These are phyloP conservation scores for Drosophila lowei DNA, from an alignment of 1,140 invertebrate genomes.

Conservation along the genomic window DNA sequence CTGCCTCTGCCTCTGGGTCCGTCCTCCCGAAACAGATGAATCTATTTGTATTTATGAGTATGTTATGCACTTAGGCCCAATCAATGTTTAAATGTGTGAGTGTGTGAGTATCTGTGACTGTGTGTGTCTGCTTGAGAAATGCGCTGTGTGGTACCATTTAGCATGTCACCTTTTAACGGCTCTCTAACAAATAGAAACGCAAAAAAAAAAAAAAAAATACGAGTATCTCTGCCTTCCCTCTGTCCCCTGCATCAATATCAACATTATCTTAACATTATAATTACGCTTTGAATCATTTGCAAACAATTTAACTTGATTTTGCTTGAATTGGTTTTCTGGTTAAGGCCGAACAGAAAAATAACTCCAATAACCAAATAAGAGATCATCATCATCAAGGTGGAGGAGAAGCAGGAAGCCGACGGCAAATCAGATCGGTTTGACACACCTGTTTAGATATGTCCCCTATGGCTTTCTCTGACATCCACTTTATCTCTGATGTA, in stretches of 20 bases:
- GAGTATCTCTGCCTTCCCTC: slow-evolving; percentile 14
- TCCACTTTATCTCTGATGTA: slow-evolving; percentile 11
- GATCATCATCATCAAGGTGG: slow-evolving; percentile 30
- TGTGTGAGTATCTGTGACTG: slow-evolving; percentile 17
- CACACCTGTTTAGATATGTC: slow-evolving; percentile 30
- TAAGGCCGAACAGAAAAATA: not conserved
- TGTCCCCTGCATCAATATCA: slow-evolving; percentile 51
- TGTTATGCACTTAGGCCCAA: slow-evolving; percentile 70
- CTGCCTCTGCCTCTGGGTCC: not conserved
- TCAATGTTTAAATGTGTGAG: slow-evolving; percentile 32
- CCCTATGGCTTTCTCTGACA: not conserved
- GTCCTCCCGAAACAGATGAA: slow-evolving; percentile 65
- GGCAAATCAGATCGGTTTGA: slow-evolving; percentile 24
- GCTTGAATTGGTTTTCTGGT: slow-evolving; percentile 33
- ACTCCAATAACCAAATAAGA: slow-evolving; percentile 33
- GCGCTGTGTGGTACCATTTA: slow-evolving; percentile 73
- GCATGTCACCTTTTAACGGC: slow-evolving; percentile 81
- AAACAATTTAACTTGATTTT: slow-evolving; percentile 61
- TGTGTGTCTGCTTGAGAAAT: slow-evolving; percentile 55
- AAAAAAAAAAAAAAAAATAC: slow-evolving; percentile 25
- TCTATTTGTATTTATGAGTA: slow-evolving; percentile 77
- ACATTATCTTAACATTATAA: slow-evolving; percentile 78
- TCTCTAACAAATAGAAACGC: slow-evolving; percentile 66
- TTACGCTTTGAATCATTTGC: slow-evolving; percentile 77
- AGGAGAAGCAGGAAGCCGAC: slow-evolving; percentile 19